Evolutionary conservation across 1,140 invertebrate species (phyloP).

Genomic region (Drosophila eugracilis): DNA sequence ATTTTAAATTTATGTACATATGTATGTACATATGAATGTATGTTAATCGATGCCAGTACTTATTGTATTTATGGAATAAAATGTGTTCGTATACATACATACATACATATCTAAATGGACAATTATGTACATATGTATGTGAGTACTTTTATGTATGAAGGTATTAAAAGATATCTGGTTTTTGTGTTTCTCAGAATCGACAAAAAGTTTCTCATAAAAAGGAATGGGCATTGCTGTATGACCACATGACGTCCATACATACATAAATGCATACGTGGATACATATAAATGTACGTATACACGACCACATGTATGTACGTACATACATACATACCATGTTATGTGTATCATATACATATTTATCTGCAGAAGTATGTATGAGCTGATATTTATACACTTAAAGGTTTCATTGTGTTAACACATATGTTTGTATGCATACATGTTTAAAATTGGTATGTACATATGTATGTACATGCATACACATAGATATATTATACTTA

Average conservation of each 20-base stretch:
- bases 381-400: too few relatives aligned
- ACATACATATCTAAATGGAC: slow-evolving; percentile 10
- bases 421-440: too few relatives aligned
- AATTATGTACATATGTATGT: slow-evolving; percentile 10
- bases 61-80: background rate
- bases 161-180: slow-evolving; percentile 49
- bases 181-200: slow-evolving; percentile 67
- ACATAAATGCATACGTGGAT: background rate
- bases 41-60: too few relatives aligned
- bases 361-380: too few relatives aligned
- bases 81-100: slow-evolving; percentile 9
- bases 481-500: too few relatives aligned
- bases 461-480: background rate
- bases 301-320: background rate
- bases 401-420: slow-evolving; percentile 11
- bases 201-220: slow-evolving; percentile 68
- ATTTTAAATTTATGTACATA: slow-evolving; percentile 25
- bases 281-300: slow-evolving; percentile 20
- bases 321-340: slow-evolving; percentile 19
- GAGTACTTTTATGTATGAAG: slow-evolving; percentile 6
- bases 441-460: too few relatives aligned
- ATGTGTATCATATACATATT: too few relatives aligned
- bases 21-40: slow-evolving; percentile 2
- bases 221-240: slow-evolving; percentile 24
- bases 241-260: too few relatives aligned